Percentiles rank a stretch among this genome's conserved stretches.
phyloP scores from a whole-genome alignment of 2,113 vertebrate genomes.

The Ictalurus furcatus region DNA sequence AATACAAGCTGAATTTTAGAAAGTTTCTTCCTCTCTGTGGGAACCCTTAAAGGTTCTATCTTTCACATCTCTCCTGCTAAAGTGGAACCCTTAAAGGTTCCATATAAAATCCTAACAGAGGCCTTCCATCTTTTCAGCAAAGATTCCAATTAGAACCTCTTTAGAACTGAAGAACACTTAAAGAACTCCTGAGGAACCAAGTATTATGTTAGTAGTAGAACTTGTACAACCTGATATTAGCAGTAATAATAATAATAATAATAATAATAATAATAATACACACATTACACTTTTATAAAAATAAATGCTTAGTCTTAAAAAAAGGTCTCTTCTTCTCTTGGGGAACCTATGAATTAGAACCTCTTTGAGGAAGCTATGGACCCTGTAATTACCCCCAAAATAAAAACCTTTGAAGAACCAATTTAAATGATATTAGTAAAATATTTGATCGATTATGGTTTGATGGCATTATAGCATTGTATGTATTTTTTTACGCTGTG shows the following conservation, averaged over 20 bases:
- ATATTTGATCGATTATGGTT: not conserved
- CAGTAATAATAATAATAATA: not conserved
- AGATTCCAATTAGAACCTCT: not conserved
- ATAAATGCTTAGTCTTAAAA: not conserved
- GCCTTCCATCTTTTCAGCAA: not conserved
- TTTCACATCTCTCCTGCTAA: not conserved
- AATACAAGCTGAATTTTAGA: no score
- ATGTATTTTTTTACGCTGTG: not conserved
- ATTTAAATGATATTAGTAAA: not conserved
- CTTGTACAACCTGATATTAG: not conserved
- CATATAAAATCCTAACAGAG: not conserved
- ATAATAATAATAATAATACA: no score
- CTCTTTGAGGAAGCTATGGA: not conserved
- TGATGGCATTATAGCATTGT: not conserved
- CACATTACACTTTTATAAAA: not conserved
- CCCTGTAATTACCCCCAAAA: not conserved
- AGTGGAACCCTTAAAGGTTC: not conserved
- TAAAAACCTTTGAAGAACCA: not conserved
- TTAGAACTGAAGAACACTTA: not conserved
- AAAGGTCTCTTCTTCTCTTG: not conserved
- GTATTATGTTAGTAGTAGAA: not conserved
- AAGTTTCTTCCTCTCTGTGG: no score
- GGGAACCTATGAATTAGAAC: not conserved
- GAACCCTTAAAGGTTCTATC: not conserved
- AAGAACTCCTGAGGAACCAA: not conserved